These are phyloP conservation scores for Perodicticus potto DNA, from an alignment of 2,797 vertebrate genomes.

Conservation along the genomic window DNA sequence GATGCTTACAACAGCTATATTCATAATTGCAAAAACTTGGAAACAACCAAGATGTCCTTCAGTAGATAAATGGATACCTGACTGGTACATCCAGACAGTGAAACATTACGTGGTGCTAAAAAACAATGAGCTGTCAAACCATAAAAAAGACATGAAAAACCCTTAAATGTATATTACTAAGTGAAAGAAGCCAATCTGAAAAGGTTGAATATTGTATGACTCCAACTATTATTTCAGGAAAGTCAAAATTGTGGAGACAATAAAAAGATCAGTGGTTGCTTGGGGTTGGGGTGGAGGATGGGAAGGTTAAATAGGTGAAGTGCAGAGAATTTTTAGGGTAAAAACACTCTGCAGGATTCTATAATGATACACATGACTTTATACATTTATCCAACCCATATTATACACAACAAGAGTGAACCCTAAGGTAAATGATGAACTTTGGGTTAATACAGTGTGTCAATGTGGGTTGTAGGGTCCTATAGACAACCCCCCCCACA, in stretches of 20 bases:
- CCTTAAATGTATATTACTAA: not conserved
- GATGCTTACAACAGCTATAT: not conserved
- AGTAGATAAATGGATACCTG: not conserved
- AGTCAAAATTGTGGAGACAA: not conserved
- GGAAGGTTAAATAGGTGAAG: not conserved
- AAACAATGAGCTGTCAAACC: not conserved
- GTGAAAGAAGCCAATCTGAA: not conserved
- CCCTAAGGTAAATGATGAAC: not conserved
- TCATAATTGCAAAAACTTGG: not conserved
- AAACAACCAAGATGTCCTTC: not conserved
- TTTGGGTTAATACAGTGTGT: not conserved
- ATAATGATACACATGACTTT: not conserved
- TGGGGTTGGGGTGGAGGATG: not conserved
- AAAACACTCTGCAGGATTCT: not conserved
- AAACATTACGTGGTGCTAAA: not conserved
- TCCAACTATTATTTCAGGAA: not conserved
- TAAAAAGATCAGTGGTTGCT: not conserved
- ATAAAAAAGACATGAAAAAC: not conserved
- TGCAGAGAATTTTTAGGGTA: not conserved
- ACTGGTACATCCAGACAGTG: not conserved
- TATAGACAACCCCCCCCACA: not conserved
- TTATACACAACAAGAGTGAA: not conserved
- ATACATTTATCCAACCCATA: not conserved
- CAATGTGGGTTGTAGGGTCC: not conserved
- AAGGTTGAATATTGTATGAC: not conserved